Evolutionary conservation across 2,888 invertebrate genomes (phyloP).

Genomic region (Scaeva pyrastri): DNA sequence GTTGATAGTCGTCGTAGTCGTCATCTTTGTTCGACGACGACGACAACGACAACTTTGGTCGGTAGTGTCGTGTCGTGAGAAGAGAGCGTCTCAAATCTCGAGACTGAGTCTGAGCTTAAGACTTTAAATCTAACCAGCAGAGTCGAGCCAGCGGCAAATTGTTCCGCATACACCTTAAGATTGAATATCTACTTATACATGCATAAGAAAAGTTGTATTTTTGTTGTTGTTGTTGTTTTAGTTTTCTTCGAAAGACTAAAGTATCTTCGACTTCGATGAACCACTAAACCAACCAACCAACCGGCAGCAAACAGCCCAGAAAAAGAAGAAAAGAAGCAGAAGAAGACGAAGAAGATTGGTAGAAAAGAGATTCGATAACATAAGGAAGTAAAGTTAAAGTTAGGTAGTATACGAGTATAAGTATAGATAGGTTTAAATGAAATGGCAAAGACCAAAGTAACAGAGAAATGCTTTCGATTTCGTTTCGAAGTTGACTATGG

Average conservation of each 20-base stretch:
- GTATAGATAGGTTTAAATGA: constrained; percentile 21
- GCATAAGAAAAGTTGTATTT: neutral
- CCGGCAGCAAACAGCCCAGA: constrained; percentile 32
- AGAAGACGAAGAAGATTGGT: constrained; percentile 62
- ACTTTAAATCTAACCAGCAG: neutral
- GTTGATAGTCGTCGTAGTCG: constrained; percentile 27
- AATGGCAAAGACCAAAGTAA: constrained; percentile 72
- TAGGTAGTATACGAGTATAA: neutral
- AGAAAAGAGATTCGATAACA: constrained; percentile 61
- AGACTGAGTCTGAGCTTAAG: neutral
- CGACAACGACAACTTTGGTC: neutral
- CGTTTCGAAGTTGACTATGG: constrained; percentile 73
- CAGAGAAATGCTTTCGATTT: constrained; percentile 79
- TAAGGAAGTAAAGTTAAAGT: constrained; percentile 72
- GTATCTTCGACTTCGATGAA: constrained; percentile 30
- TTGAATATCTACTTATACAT: neutral
- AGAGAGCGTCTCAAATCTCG: constrained; percentile 54
- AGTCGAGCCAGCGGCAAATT: constrained; percentile 28
- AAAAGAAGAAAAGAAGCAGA: too few species aligned
- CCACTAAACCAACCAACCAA: too few species aligned
- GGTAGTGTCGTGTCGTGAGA: constrained; percentile 42
- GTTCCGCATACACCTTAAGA: constrained; percentile 68
- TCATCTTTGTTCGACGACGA: constrained; percentile 18
- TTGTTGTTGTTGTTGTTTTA: neutral
- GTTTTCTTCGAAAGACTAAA: neutral